Evolutionary conservation across 2,113 vertebrate genomes (phyloP).

Genomic region (Grus americana): DNA sequence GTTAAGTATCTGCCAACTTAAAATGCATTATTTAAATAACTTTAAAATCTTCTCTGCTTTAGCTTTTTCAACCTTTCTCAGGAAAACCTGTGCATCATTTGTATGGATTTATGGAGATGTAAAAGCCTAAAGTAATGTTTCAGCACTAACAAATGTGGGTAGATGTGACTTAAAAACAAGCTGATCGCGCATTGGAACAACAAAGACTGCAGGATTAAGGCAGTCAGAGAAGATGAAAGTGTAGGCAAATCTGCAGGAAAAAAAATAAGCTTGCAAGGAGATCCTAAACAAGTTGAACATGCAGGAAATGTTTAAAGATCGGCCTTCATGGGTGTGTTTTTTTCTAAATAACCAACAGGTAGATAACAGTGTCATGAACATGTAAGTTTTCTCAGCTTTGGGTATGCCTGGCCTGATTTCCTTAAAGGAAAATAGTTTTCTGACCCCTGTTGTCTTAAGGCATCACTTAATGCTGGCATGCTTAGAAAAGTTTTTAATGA

Average conservation of each 20-base stretch:
- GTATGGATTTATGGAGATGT: constrained; percentile 69
- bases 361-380: rapidly evolving
- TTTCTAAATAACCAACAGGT: constrained; percentile 8
- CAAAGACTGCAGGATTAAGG: constrained; percentile 73
- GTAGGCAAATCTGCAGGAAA: constrained; percentile 50
- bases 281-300: constrained; percentile 67
- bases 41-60: constrained; percentile 45
- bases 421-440: not conserved
- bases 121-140: constrained; percentile 70
- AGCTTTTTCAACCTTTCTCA: constrained; percentile 39
- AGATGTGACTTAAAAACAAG: constrained; percentile 72
- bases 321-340: not conserved
- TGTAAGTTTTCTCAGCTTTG: not conserved
- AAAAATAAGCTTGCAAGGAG: constrained; percentile 34
- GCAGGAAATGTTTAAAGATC: constrained; percentile 49
- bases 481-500: constrained; percentile 53
- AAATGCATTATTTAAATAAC: constrained; percentile 65
- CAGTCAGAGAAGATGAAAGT: constrained; percentile 72
- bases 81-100: constrained; percentile 51
- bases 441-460: not conserved
- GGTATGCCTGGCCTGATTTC: not conserved
- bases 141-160: constrained; percentile 68
- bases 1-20: constrained; percentile 63
- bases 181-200: constrained; percentile 68
- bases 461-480: not conserved